A percentile compares a stretch with the other conserved stretches of the same genome.
phyloP scores from a whole-genome alignment of 2,888 invertebrate species.

The Hirtodrosophila duncani region DNA sequence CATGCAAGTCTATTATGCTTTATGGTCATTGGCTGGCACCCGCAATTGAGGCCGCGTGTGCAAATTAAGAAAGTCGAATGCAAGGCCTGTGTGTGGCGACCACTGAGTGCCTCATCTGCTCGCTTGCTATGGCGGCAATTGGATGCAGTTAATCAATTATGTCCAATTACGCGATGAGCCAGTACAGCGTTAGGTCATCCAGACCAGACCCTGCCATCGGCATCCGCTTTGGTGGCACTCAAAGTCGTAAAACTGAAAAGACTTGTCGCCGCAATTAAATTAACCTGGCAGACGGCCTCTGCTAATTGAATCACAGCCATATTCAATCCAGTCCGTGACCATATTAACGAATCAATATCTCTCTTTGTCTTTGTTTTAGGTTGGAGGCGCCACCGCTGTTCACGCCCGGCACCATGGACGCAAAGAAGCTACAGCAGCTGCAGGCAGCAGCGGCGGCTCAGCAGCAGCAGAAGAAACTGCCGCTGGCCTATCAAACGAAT shows the following conservation, averaged over 20 bases:
- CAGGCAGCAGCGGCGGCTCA: constrained; percentile 68
- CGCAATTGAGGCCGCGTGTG: too few species aligned
- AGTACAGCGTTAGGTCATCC: constrained; percentile 23
- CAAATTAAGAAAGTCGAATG: constrained; percentile 5
- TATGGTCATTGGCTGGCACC: too few species aligned
- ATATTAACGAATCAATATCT: background rate
- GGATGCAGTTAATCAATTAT: constrained; percentile 73
- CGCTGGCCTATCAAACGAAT: constrained; percentile 79
- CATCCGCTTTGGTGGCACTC: too few species aligned
- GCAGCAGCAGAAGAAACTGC: constrained; percentile 77
- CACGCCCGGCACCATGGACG: constrained; percentile 83
- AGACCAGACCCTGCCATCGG: constrained; percentile 11
- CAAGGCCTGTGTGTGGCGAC: constrained; percentile 17
- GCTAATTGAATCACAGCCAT: constrained; percentile 40
- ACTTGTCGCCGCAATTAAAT: constrained; percentile 46
- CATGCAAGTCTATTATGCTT: too few species aligned
- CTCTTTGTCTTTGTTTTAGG: constrained; percentile 78
- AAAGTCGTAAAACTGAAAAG: constrained; percentile 24
- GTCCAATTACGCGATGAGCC: constrained; percentile 68
- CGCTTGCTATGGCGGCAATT: constrained; percentile 15
- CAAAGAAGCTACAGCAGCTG: constrained; percentile 81
- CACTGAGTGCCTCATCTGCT: background rate
- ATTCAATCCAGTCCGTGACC: constrained; percentile 3
- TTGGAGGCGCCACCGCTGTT: constrained; percentile 85
- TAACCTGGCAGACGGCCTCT: constrained; percentile 36